Base-by-base conservation (phyloP, 2,113 vertebrate genomes). In the Indri indri region DNA sequence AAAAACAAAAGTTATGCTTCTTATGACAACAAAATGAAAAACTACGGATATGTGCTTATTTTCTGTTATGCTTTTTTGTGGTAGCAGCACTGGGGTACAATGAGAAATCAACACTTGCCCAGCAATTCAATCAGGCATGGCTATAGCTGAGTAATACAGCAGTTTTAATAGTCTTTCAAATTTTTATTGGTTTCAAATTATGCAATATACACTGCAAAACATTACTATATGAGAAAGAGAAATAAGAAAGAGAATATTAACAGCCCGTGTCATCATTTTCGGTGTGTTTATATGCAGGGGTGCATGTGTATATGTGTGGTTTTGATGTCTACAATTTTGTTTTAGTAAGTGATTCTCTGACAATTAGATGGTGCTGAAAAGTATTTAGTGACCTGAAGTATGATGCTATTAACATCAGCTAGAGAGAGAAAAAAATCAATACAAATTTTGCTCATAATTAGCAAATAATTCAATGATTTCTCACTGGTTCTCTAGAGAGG, bases 401-500 rank as follows among this genome's bases (percentile, higher is more conserved):
- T 97, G 93, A 96, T 66, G 90, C 95, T 97, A 98, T 98, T 98
- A 98, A 97, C 97, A 97, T 97, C 89, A 95, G 85, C 85, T 87
- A 96, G 86, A 94, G 86, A 98, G 63, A 97, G 65, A 91, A 97
- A 52, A 96, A 90, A 98, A 99, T 99, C 98, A 99, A 99, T 99
- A 98, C 40, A 88, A 95, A 97, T 98, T 98, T 98, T 99, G 96
- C 97, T 98, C 95, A 97, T 97, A 98, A 99, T 99, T 99, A 99
- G 97, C 93, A 98, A 98, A 99, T 99, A 99, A 99, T 98, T 98
- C 97, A 98, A 96, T 97, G 92, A 98, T 97, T 94, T 98, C 50
- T 96, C 96, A 68, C 95, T 83, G 88, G 86, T 98, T 95, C 95
- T 98, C 91, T 93, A 95, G 97, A 98, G 95, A 92, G 77, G 83